These are phyloP conservation scores for Rhagonycha fulva DNA, from an alignment of 2,888 invertebrate species.

Conservation along the genomic window DNA sequence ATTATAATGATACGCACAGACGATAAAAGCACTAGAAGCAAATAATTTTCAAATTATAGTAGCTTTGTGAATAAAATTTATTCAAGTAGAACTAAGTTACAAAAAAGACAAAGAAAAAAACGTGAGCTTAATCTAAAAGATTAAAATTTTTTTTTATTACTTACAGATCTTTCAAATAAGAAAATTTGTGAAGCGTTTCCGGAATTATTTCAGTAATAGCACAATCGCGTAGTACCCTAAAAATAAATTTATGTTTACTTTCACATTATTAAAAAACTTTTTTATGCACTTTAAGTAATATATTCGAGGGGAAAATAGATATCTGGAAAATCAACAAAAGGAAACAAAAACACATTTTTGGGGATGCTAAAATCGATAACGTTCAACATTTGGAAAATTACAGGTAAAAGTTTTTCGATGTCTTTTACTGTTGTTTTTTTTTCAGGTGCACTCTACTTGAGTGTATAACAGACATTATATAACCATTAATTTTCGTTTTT, in stretches of 20 bases:
- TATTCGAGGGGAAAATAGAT: not conserved
- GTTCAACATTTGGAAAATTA: too few relatives aligned
- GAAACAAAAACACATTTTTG: not conserved
- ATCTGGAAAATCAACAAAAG: not conserved
- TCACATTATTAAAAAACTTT: not conserved
- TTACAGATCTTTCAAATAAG: constrained; percentile 42
- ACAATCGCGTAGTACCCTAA: constrained; percentile 56
- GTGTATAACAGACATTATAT: not conserved
- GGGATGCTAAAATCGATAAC: too few relatives aligned
- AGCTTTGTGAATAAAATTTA: not conserved
- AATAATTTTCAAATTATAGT: not conserved
- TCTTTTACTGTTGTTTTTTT: not conserved
- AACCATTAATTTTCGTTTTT: too few relatives aligned
- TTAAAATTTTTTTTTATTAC: constrained; percentile 48
- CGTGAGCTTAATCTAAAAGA: not conserved
- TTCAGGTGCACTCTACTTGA: not conserved
- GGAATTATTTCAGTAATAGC: constrained; percentile 49
- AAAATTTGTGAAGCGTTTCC: constrained; percentile 50
- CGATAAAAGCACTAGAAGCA: not conserved
- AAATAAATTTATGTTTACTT: constrained; percentile 16
- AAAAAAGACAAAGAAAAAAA: not conserved
- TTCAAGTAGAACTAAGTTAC: not conserved
- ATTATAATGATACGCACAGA: not conserved
- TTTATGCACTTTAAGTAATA: not conserved
- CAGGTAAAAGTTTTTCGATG: too few relatives aligned